Evolutionary conservation across 2,888 invertebrate genomes (phyloP), one percentile per base, ranked within the genome.

Genomic region (Drosophila meridionalis): DNA sequence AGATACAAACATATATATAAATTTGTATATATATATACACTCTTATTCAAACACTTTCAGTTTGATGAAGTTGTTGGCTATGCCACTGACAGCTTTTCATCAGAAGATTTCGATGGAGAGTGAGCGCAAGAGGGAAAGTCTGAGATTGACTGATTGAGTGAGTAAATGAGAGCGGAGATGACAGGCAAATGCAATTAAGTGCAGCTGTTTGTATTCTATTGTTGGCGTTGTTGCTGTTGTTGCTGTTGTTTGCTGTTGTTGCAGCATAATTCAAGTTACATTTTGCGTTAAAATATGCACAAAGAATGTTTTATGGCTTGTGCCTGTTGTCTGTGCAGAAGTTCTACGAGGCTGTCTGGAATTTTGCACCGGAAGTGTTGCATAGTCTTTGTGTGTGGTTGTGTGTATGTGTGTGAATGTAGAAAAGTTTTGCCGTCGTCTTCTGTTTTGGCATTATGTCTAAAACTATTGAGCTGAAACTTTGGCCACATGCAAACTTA

Each of bases 121-220:
- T 34, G 50, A 42, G 0, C 20, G 20, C 0, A 20, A 20, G 20
- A 20, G 20, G 20, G 40, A 52, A 28, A 58, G 8, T 14, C 34
- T 36, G 36, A 11, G 32, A 20, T 52, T 11, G 34, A 50, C 32
- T 32, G 32, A 32, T 20, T 20, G 20, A 20, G 20, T 20, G 20
- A 6, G 50, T n/a, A 50, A 32, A 14, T 50, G 50, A 34, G 4
- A 11, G 34, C 20, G 12, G 26, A 30, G 12, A n/a, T 26, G 62
- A 82, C 82, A 83, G 65, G 71, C 57, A 89, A 86, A 83, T 80
- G 82, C 78, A 86, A 89, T 89, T 89, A 83, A 77, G 64, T 63
- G 63, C 52, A 70, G 53, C 47, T 67, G 59, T 48, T 63, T 77
- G 32, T 50, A 34, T 42, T 12, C 47, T 53, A 7, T 56, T 63